phyloP scores from a whole-genome alignment of 2,797 vertebrate species.

The Smutsia temminckii region DNA sequence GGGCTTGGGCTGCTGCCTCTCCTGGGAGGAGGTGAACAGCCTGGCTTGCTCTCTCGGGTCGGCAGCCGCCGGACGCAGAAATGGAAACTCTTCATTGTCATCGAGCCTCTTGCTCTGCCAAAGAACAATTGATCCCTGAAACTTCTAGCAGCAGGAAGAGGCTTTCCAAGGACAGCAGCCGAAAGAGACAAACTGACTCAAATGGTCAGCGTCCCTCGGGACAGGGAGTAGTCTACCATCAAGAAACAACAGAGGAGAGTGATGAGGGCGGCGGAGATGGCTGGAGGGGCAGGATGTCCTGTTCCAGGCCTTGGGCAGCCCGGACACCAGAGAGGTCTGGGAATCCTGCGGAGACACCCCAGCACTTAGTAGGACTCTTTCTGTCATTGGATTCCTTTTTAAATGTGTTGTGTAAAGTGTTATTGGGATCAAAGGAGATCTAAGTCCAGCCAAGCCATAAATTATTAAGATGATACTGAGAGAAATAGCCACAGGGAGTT shows the following conservation, averaged over 20 bases:
- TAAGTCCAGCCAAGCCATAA: not conserved
- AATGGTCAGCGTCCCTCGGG: conserved; percentile 61
- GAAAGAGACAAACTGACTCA: conserved; percentile 59
- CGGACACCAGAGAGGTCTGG: not conserved
- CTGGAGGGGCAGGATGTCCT: conserved; percentile 23
- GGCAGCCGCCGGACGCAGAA: conserved; percentile 77
- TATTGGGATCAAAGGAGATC: not conserved
- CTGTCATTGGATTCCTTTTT: not conserved
- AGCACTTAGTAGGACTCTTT: conserved; percentile 5
- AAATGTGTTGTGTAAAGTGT: not conserved
- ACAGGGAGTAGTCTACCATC: conserved; percentile 67
- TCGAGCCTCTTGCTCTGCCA: conserved; percentile 66
- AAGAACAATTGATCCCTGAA: conserved; percentile 78
- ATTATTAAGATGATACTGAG: not conserved
- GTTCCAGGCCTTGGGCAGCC: not conserved
- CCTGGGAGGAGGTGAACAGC: conserved; percentile 19
- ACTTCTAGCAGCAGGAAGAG: conserved; percentile 61
- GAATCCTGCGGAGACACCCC: not conserved
- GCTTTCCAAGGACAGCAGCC: conserved; percentile 77
- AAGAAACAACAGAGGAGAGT: not conserved
- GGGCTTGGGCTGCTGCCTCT: not conserved
- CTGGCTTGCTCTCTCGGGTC: conserved; percentile 40
- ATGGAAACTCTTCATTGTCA: conserved; percentile 75
- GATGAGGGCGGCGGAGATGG: not conserved
- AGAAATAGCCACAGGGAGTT: not conserved